Evolutionary conservation across 2,888 invertebrate species (phyloP).

Genomic region (Mythimna lalbum): DNA sequence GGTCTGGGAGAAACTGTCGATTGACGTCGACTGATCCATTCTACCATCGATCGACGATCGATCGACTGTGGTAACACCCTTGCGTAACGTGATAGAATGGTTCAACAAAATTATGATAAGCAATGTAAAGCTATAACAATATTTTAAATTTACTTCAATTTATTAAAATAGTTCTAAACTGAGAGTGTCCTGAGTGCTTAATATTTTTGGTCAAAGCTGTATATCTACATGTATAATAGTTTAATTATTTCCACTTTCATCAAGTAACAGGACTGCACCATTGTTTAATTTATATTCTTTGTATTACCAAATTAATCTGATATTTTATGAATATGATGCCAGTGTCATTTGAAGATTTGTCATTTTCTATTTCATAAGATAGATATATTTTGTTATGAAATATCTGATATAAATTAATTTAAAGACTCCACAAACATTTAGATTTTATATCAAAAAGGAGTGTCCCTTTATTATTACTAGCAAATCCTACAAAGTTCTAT

Average conservation of each 20-base stretch:
- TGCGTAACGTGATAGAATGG: too few species aligned
- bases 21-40: too few species aligned
- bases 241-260: background rate
- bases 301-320: background rate
- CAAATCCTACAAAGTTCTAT: conserved; percentile 14
- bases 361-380: background rate
- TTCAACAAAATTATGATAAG: too few species aligned
- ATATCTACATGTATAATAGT: background rate
- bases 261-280: background rate
- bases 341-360: background rate
- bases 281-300: conserved; percentile 13
- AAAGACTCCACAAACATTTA: conserved; percentile 21
- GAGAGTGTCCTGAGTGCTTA: too few species aligned
- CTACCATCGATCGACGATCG: too few species aligned
- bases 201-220: background rate
- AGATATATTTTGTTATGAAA: conserved; percentile 3
- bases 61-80: too few species aligned
- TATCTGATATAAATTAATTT: conserved; percentile 9
- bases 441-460: conserved; percentile 13
- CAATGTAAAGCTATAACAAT: too few species aligned
- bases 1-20: too few species aligned
- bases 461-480: conserved; percentile 11
- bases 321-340: conserved; percentile 15
- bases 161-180: too few species aligned
- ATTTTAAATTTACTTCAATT: too few species aligned